Evolutionary conservation across 2,888 invertebrate genomes (phyloP).

Genomic region (Drosophila conformis): DNA sequence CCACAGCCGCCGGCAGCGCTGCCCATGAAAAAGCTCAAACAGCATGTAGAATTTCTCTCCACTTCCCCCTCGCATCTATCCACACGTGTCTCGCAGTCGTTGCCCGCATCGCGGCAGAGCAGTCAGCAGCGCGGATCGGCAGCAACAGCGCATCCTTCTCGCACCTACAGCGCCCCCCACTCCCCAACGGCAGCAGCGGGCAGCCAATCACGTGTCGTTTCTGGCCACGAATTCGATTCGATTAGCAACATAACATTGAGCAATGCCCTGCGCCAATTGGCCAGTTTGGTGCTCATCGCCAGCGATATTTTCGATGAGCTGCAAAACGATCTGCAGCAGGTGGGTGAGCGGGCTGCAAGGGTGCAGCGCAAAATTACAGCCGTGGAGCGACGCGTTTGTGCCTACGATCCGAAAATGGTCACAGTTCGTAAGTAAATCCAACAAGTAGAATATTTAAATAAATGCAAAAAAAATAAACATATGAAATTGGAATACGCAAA

Average conservation of each 20-base stretch:
- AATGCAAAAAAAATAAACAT: neutral
- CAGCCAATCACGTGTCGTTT: conserved; percentile 82
- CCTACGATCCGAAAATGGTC: conserved; percentile 94
- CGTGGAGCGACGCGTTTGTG: conserved; percentile 90
- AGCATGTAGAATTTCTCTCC: conserved; percentile 81
- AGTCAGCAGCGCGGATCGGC: conserved; percentile 62
- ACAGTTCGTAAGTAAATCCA: conserved; percentile 94
- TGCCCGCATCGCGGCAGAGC: conserved; percentile 70
- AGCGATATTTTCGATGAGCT: conserved; percentile 94
- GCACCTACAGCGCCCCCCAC: conserved; percentile 69
- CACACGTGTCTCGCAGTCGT: conserved; percentile 56
- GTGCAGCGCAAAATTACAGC: conserved; percentile 89
- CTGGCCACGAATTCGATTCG: conserved; percentile 92
- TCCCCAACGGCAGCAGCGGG: conserved; percentile 65
- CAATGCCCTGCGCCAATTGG: conserved; percentile 93
- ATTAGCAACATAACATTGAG: conserved; percentile 94
- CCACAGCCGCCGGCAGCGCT: conserved; percentile 64
- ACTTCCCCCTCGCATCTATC: conserved; percentile 42
- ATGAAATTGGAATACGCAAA: neutral
- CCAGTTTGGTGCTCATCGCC: conserved; percentile 92
- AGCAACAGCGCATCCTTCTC: conserved; percentile 21
- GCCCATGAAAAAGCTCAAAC: conserved; percentile 82
- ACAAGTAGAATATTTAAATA: neutral
- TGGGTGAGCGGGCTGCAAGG: conserved; percentile 90
- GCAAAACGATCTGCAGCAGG: conserved; percentile 90